Percentiles rank a stretch among this genome's conserved stretches.
Evolutionary conservation across 2,888 invertebrate species (phyloP).

Genomic region (Busseola fusca): DNA sequence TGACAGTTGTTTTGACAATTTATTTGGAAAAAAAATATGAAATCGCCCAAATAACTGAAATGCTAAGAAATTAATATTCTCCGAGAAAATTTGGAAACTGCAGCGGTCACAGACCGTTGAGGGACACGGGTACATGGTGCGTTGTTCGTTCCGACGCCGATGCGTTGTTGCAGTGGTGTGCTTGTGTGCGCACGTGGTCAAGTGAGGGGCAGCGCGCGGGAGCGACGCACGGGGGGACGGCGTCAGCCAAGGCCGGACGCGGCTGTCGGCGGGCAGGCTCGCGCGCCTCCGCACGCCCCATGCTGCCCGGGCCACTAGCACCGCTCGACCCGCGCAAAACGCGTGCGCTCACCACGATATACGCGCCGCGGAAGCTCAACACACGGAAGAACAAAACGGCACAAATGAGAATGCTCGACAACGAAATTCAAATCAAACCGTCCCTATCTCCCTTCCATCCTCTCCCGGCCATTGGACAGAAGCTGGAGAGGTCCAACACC

Average conservation of each 20-base stretch:
- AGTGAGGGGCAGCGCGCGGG: constrained; percentile 50
- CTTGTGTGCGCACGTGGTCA: constrained; percentile 51
- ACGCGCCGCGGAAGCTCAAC: constrained; percentile 84
- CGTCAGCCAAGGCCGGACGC: constrained; percentile 77
- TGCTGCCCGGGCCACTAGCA: constrained; percentile 83
- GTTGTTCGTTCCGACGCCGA: constrained; percentile 11
- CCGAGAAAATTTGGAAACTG: not conserved
- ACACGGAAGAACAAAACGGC: constrained; percentile 81
- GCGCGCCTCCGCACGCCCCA: constrained; percentile 77
- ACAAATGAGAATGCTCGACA: constrained; percentile 82
- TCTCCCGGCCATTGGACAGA: constrained; percentile 85
- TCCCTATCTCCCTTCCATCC: constrained; percentile 84
- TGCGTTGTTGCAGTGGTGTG: constrained; percentile 42
- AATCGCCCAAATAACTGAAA: constrained; percentile 9
- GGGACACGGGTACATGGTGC: constrained; percentile 21
- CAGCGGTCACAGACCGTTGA: constrained; percentile 3
- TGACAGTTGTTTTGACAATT: constrained; percentile 25
- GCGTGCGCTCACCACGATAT: constrained; percentile 85
- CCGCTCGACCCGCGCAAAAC: constrained; percentile 81
- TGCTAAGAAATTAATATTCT: constrained; percentile 1
- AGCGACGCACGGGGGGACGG: constrained; percentile 64
- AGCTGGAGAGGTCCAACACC: constrained; percentile 75
- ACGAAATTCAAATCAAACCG: constrained; percentile 78
- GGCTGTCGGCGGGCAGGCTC: constrained; percentile 80
- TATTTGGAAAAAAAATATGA: constrained; percentile 8